Evolutionary conservation across 2,888 invertebrate species (phyloP), one percentile per base, ranked within the genome.

Genomic region (Dromius quadrimaculatus): DNA sequence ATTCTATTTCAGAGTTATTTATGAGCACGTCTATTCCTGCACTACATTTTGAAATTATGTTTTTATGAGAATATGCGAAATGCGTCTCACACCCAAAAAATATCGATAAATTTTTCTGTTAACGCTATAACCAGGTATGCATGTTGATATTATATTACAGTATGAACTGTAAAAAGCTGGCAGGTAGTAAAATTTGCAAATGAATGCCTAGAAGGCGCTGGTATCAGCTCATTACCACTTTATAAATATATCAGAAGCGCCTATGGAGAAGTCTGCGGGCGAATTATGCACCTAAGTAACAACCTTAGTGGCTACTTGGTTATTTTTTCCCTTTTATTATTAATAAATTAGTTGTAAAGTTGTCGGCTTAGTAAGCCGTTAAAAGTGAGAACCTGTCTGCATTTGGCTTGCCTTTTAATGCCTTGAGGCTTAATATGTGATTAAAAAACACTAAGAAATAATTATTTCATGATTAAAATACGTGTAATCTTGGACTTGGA

Each of bases 171-270:
- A 28, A 54, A 54, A 54, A 54, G 28, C 13, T 28, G 32, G 50
- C 15, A 1, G 23, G 50, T 28, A 1, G 23, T 54, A 54, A 54
- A 54, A 54, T 54, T 54, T 54, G 32, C 50, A 54, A 54, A 54
- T 54, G 50, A 54, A 54, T 54, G 50, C 50, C 23, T 23, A 23
- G 28, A 28, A 54, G 15, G 50, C 50, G 50, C 50, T 28, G 50
- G 28, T 54, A 54, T 23, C 15, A 54, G 28, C 50, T 28, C 50
- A 54, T 54, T 54, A 54, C 50, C 50, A 54, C 50, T 54, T 54
- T 54, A 54, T 54, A 54, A 54, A 54, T 54, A 47, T 47, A 54
- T 54, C 50, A 54, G 50, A 54, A 23, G 28, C 50, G 50, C 50
- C 50, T 28, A 28, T 54, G 50, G 23, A 28, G 28, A 23, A 8